A percentile compares a stretch with the other conserved stretches of the same genome.
Conservation (phyloP, 2,888 invertebrate species). For the Timema podura region DNA sequence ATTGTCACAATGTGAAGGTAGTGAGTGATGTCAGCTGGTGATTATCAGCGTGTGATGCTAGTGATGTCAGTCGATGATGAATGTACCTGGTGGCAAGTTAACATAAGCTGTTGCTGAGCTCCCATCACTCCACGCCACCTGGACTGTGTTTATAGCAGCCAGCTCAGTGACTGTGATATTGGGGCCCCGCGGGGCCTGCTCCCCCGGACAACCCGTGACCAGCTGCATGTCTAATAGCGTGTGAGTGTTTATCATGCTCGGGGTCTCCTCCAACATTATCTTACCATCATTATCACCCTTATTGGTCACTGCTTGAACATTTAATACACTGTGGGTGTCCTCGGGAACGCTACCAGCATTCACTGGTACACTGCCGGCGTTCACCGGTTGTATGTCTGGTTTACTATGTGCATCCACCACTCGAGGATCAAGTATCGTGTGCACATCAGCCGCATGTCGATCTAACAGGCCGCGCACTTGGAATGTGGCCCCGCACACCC, state of each 20-base stretch:
- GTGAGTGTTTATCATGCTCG: constrained; percentile 13
- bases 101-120: constrained; percentile 24
- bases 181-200: too few species aligned
- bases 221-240: constrained; percentile 10
- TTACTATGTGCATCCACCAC: too few species aligned
- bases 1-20: background rate
- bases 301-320: too few species aligned
- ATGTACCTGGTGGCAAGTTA: constrained; percentile 25
- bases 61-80: constrained; percentile 20
- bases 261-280: background rate
- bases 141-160: background rate
- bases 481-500: constrained; percentile 14
- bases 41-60: background rate
- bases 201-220: background rate
- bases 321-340: too few species aligned
- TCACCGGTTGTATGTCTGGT: too few species aligned
- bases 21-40: background rate
- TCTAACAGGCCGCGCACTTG: constrained; percentile 15
- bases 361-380: too few species aligned
- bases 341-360: too few species aligned
- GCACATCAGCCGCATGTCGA: constrained; percentile 14
- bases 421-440: background rate
- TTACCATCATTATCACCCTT: background rate
- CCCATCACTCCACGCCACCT: constrained; percentile 27
- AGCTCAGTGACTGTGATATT: background rate